Percentiles rank a stretch among this genome's conserved stretches.
These are phyloP conservation scores for Amazona guildingii DNA, from an alignment of 2,113 vertebrate species.

Conservation along the genomic window DNA sequence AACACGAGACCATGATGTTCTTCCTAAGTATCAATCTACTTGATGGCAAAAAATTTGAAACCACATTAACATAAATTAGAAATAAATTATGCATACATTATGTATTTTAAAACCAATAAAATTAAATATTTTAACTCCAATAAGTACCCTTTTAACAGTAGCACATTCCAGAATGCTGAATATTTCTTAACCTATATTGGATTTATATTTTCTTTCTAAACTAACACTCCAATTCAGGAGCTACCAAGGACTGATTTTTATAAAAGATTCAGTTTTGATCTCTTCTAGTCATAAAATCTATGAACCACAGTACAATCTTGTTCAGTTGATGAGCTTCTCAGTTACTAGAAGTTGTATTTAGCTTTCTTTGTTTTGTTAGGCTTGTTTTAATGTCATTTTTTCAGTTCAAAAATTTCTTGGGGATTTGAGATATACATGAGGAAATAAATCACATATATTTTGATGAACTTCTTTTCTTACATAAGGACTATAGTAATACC, in stretches of 20 bases:
- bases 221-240: neutral
- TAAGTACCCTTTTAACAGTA: neutral
- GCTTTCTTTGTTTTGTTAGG: neutral
- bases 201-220: neutral
- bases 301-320: neutral
- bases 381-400: neutral
- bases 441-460: neutral
- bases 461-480: neutral
- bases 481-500: neutral
- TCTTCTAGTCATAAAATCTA: neutral
- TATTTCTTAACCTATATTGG: neutral
- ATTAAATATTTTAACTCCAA: neutral
- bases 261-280: neutral
- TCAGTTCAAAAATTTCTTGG: neutral
- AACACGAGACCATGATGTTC: accelerated
- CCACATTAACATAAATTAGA: neutral
- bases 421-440: neutral
- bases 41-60: neutral
- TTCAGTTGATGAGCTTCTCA: neutral
- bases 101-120: neutral
- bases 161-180: neutral
- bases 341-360: neutral
- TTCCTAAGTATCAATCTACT: neutral
- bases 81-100: neutral
- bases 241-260: neutral